phyloP scores from a whole-genome alignment of 1,140 invertebrate species.

The Trichoplusia ni region DNA sequence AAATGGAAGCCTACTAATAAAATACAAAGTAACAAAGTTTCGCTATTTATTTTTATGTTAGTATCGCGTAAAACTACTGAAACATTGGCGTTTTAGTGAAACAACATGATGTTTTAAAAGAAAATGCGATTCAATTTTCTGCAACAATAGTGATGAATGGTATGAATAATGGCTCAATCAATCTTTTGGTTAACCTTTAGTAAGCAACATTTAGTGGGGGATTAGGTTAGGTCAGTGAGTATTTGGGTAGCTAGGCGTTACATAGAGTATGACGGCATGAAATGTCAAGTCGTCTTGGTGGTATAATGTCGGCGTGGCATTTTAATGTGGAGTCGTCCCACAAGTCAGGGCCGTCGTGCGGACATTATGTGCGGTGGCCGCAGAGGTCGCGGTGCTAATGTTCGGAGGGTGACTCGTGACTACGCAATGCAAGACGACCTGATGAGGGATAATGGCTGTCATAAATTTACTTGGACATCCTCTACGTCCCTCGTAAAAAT shows the following conservation, averaged over 20 bases:
- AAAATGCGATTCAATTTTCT: conserved; percentile 1
- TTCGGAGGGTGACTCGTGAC: background rate
- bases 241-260: conserved; percentile 3
- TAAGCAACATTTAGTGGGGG: background rate
- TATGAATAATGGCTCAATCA: conserved; percentile 1
- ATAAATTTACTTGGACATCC: too few species aligned
- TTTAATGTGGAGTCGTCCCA: conserved; percentile 10
- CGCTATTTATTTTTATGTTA: conserved; percentile 4
- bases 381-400: background rate
- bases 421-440: background rate
- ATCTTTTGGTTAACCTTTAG: conserved; percentile 10
- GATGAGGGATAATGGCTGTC: too few species aligned
- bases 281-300: conserved; percentile 28
- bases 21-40: conserved; percentile 5
- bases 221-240: conserved; percentile 14
- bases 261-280: conserved; percentile 20
- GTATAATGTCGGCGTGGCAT: conserved; percentile 32
- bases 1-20: background rate
- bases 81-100: background rate
- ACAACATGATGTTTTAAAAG: conserved; percentile 1
- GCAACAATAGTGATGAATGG: conserved; percentile 1
- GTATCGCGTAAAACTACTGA: background rate
- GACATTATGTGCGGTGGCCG: background rate
- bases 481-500: too few species aligned
- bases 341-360: background rate